These are phyloP conservation scores for Metaphire vulgaris DNA, from an alignment of 1,140 invertebrate genomes.

Conservation along the genomic window DNA sequence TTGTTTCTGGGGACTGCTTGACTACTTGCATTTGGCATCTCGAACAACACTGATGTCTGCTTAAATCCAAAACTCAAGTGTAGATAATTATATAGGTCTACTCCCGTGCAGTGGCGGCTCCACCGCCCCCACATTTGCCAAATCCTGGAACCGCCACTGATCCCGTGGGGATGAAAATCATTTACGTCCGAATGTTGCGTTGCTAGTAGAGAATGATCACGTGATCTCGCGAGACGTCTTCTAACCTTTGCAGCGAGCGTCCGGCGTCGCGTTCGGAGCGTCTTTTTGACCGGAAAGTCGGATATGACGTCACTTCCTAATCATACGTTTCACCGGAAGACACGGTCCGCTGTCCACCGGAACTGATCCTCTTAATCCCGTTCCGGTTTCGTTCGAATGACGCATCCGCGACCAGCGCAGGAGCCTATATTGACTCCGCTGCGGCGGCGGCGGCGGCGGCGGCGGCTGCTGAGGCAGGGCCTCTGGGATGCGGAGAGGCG, in stretches of 20 bases:
- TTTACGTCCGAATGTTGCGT: not conserved
- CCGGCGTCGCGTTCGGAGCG: not conserved
- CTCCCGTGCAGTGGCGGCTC: too few species aligned
- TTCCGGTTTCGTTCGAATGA: not conserved
- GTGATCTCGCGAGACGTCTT: not conserved
- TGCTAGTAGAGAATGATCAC: not conserved
- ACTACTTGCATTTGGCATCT: too few species aligned
- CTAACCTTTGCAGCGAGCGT: not conserved
- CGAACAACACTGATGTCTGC: too few species aligned
- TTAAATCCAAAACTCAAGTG: too few species aligned
- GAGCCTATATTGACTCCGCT: not conserved
- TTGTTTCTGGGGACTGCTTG: too few species aligned
- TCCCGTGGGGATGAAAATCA: too few species aligned
- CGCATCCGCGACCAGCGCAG: not conserved
- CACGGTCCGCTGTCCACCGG: not conserved
- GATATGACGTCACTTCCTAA: not conserved
- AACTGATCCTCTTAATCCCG: not conserved
- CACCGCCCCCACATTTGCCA: too few species aligned
- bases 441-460: too few species aligned
- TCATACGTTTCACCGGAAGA: not conserved
- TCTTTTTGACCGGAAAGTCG: too few species aligned
- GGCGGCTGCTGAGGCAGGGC: too few species aligned
- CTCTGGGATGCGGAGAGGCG: not conserved
- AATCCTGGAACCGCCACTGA: too few species aligned
- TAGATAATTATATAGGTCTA: too few species aligned